These are phyloP conservation scores for Orchestia grillus DNA, from an alignment of 1,140 invertebrate species.

Conservation along the genomic window DNA sequence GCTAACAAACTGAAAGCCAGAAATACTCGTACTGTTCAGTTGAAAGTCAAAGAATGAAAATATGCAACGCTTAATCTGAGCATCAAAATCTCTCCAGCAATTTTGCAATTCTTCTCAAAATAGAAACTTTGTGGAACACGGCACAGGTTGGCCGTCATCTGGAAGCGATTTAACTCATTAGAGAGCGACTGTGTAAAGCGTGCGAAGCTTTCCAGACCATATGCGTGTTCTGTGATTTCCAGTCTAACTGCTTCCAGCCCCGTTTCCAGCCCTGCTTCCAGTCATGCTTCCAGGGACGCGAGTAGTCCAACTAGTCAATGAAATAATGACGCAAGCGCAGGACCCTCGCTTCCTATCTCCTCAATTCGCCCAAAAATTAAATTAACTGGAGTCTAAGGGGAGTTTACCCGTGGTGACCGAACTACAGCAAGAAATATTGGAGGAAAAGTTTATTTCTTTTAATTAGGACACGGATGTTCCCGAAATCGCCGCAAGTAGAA, in stretches of 20 bases:
- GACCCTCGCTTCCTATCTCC: background rate
- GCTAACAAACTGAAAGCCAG: background rate
- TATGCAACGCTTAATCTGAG: background rate
- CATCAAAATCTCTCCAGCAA: background rate
- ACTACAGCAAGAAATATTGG: background rate
- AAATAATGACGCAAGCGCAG: background rate
- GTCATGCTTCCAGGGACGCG: background rate
- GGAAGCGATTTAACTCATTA: background rate
- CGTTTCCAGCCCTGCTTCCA: background rate
- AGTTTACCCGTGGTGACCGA: background rate
- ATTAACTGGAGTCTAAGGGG: background rate
- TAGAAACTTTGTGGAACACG: background rate
- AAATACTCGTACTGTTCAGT: no score
- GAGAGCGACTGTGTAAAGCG: background rate
- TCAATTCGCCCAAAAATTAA: background rate
- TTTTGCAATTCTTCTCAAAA: background rate
- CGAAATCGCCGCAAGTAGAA: background rate
- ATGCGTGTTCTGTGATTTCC: no score
- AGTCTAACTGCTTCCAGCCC: background rate
- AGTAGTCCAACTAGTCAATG: background rate
- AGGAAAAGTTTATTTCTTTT: background rate
- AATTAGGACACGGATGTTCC: background rate
- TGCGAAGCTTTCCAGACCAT: background rate
- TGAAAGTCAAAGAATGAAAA: background rate
- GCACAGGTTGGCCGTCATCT: background rate